Evolutionary conservation across 2,888 invertebrate genomes (phyloP).

Genomic region (Synanthedon andrenaeformis): DNA sequence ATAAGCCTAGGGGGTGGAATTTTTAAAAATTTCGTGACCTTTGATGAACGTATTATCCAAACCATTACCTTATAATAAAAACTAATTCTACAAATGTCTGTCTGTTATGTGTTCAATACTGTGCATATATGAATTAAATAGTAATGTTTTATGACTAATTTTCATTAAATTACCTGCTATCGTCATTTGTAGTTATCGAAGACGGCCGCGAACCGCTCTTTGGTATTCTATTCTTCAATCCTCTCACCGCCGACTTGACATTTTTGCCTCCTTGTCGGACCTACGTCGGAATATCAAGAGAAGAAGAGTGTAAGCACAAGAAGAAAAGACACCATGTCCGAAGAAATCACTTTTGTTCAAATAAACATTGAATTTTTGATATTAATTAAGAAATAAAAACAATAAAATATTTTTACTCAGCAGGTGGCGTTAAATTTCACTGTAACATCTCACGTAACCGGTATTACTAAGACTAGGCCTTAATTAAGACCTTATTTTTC

Average conservation of each 20-base stretch:
- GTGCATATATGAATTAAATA: too few species aligned
- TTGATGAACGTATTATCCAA: too few species aligned
- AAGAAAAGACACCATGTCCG: neutral
- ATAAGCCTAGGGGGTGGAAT: too few species aligned
- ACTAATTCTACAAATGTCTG: too few species aligned
- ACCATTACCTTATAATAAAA: too few species aligned
- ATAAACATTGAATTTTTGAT: neutral
- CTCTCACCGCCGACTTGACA: slow-evolving; percentile 55
- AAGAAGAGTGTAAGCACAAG: too few species aligned
- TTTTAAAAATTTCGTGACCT: too few species aligned
- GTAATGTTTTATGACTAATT: too few species aligned
- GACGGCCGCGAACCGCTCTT: slow-evolving; percentile 51
- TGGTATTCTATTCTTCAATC: slow-evolving; percentile 55
- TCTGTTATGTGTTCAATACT: too few species aligned
- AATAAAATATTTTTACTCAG: neutral
- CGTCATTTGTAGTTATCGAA: slow-evolving; percentile 54
- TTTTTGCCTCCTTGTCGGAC: slow-evolving; percentile 62
- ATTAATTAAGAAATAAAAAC: neutral
- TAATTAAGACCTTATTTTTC: too few species aligned
- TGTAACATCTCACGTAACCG: too few species aligned
- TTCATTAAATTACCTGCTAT: slow-evolving; percentile 40
- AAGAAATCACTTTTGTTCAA: neutral
- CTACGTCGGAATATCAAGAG: slow-evolving; percentile 15
- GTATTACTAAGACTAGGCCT: too few species aligned
- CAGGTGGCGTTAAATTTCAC: neutral